Evolutionary conservation across 2,888 invertebrate genomes (phyloP).

Genomic region (Stratiomys singularior): DNA sequence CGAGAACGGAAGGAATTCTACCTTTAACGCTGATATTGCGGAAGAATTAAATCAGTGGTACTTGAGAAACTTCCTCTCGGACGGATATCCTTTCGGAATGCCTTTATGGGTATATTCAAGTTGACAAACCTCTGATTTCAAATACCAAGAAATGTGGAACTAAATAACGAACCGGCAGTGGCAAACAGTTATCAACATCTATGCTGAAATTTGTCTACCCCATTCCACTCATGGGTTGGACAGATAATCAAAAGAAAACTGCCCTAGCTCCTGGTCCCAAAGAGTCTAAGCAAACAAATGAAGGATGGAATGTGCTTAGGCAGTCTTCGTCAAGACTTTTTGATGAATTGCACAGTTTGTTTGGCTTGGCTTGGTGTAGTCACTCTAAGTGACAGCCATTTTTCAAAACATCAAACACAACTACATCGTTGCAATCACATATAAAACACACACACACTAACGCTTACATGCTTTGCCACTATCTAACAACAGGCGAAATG

Average conservation of each 20-base stretch:
- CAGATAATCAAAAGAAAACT: neutral
- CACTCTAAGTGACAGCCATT: neutral
- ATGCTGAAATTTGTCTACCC: neutral
- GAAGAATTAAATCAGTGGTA: too few relatives aligned
- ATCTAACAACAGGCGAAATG: too few relatives aligned
- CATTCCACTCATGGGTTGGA: neutral
- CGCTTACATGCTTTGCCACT: neutral
- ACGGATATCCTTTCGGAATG: too few relatives aligned
- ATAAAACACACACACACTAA: neutral
- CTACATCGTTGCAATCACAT: neutral
- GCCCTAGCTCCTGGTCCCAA: neutral
- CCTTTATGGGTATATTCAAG: too few relatives aligned
- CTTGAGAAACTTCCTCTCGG: too few relatives aligned
- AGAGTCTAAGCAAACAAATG: slow-evolving; percentile 17
- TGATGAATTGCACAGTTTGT: slow-evolving; percentile 21
- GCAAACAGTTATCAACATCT: too few relatives aligned
- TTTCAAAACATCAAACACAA: neutral
- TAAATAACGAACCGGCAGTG: too few relatives aligned
- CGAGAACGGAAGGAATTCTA: too few relatives aligned
- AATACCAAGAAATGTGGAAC: too few relatives aligned
- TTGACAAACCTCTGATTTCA: too few relatives aligned
- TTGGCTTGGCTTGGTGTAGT: neutral
- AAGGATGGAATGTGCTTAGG: slow-evolving; percentile 19
- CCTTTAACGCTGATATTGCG: too few relatives aligned
- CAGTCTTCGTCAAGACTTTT: slow-evolving; percentile 9